phyloP scores from a whole-genome alignment of 2,797 vertebrate species.

The Sebastes reedi region DNA sequence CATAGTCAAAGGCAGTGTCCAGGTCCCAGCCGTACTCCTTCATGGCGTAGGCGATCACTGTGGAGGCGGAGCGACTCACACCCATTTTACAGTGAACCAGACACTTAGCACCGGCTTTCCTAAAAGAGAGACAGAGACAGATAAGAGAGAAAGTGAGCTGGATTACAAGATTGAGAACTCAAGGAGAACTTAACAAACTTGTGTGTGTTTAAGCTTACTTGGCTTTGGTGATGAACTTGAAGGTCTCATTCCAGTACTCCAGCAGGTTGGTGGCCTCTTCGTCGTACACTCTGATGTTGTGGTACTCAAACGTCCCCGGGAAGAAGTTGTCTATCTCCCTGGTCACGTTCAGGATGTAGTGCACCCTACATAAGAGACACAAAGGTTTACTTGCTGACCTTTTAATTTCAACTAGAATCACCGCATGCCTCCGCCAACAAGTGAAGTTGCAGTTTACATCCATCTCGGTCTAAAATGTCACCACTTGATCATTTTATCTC shows the following conservation, averaged over 20 bases:
- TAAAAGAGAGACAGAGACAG: slow-evolving; percentile 40
- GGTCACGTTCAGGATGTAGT: slow-evolving; percentile 96
- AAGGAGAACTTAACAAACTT: background rate
- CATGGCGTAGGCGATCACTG: slow-evolving; percentile 98
- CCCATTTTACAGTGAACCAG: slow-evolving; percentile 99
- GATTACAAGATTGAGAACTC: background rate
- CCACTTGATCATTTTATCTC: no score
- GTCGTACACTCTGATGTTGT: slow-evolving; percentile 97
- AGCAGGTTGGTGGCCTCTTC: slow-evolving; percentile 97
- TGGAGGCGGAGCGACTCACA: slow-evolving; percentile 96
- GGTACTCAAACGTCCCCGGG: slow-evolving; percentile 95
- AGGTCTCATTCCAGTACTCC: slow-evolving; percentile 98
- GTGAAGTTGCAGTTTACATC: no score
- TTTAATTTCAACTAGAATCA: background rate
- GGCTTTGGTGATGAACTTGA: slow-evolving; percentile 98
- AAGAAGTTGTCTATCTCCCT: slow-evolving; percentile 99
- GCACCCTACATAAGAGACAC: slow-evolving; percentile 79
- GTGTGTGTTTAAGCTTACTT: slow-evolving; percentile 80
- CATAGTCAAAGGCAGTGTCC: slow-evolving; percentile 91
- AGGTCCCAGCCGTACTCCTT: slow-evolving; percentile 98
- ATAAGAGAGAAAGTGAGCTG: background rate
- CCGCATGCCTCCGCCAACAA: fast-evolving
- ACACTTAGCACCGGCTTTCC: slow-evolving; percentile 96
- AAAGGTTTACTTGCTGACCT: background rate
- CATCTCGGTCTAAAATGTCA: no score